Evolutionary conservation across 1,140 invertebrate genomes (phyloP).

Genomic region (Aporrectodea caliginosa): DNA sequence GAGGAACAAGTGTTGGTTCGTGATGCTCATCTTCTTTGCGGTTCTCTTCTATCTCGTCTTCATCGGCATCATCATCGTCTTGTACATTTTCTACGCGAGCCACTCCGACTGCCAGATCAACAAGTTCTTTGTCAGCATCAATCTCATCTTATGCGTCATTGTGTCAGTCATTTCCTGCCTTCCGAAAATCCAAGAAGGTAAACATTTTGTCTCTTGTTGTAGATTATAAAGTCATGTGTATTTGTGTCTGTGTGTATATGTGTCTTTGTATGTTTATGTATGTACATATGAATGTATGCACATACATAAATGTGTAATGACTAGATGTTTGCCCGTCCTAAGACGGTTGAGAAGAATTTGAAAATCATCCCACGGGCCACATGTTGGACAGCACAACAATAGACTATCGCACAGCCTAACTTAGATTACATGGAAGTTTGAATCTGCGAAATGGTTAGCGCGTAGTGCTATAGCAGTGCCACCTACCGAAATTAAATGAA

Average conservation of each 20-base stretch:
- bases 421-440: no score
- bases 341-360: no score
- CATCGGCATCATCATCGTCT: conserved; percentile 75
- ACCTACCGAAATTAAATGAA: no score
- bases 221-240: conserved; percentile 56
- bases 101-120: conserved; percentile 77
- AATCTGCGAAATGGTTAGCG: no score
- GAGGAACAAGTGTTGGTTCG: conserved; percentile 74
- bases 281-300: no score
- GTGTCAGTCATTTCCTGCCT: conserved; percentile 83
- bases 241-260: conserved; percentile 85
- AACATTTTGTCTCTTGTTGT: conserved; percentile 38
- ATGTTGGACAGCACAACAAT: no score
- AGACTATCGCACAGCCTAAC: no score
- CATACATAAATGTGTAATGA: no score
- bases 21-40: conserved; percentile 73
- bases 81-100: conserved; percentile 87
- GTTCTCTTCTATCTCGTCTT: conserved; percentile 75
- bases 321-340: no score
- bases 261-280: no score
- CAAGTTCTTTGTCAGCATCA: conserved; percentile 97
- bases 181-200: conserved; percentile 82
- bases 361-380: no score
- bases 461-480: no score
- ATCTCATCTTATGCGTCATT: conserved; percentile 83